These are phyloP conservation scores for Labeo rohita DNA, from an alignment of 2,113 vertebrate species.

Conservation along the genomic window DNA sequence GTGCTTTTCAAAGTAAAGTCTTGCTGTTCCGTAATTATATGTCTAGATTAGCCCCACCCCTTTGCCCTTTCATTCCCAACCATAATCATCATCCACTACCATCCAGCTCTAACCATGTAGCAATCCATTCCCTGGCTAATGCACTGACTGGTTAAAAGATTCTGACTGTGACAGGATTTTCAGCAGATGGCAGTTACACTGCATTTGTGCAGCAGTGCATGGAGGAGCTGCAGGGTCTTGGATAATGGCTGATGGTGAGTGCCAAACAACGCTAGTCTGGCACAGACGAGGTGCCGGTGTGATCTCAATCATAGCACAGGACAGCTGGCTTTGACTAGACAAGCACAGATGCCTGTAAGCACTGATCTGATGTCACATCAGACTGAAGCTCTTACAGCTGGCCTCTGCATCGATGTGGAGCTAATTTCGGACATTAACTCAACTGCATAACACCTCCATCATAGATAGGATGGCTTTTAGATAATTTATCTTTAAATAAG, in stretches of 20 bases:
- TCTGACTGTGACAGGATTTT: conserved; percentile 63
- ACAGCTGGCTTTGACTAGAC: conserved; percentile 32
- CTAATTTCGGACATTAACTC: conserved; percentile 3
- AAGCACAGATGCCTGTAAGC: conserved; percentile 27
- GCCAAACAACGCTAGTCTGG: conserved; percentile 32
- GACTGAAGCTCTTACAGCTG: conserved; percentile 7
- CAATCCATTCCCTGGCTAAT: conserved; percentile 49
- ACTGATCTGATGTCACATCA: conserved; percentile 26
- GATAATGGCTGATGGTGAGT: conserved; percentile 46
- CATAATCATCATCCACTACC: conserved; percentile 40
- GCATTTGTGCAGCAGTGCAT: conserved; percentile 57
- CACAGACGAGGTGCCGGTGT: conserved; percentile 11
- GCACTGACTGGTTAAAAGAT: conserved; percentile 60
- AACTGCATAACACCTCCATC: neutral
- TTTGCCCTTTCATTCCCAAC: conserved; percentile 7
- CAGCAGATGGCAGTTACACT: conserved; percentile 62
- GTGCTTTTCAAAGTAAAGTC: neutral
- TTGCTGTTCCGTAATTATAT: neutral
- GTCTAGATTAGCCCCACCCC: neutral
- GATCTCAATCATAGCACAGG: conserved; percentile 39
- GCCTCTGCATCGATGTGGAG: neutral
- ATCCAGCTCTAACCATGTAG: neutral
- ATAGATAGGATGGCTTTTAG: neutral
- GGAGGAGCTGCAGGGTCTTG: conserved; percentile 48
- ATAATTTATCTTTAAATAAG: neutral